These are phyloP conservation scores for Ametastegia equiseti DNA, from an alignment of 2,888 invertebrate species.

Conservation along the genomic window DNA sequence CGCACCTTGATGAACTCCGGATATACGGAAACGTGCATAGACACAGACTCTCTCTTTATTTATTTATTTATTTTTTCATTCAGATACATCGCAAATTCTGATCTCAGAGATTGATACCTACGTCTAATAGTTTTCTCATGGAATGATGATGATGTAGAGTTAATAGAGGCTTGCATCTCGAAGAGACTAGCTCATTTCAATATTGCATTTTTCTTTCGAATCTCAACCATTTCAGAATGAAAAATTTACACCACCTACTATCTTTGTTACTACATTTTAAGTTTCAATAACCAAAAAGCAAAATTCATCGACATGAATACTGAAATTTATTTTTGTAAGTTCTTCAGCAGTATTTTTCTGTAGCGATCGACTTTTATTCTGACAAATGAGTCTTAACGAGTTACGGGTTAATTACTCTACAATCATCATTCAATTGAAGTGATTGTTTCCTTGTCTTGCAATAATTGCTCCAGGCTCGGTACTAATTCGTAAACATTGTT, in stretches of 20 bases:
- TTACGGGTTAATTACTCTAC: neutral
- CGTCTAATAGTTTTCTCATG: neutral
- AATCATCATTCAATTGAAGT: neutral
- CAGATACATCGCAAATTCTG: neutral
- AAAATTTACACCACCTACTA: neutral
- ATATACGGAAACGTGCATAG: slow-evolving; percentile 24
- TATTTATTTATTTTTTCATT: neutral
- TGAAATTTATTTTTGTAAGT: neutral
- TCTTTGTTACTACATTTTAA: no score
- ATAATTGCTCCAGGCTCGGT: neutral
- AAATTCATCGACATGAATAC: neutral
- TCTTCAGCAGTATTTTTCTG: neutral
- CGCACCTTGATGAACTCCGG: neutral
- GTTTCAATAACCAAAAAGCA: neutral
- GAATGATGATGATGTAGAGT: neutral
- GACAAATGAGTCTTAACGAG: slow-evolving; percentile 1
- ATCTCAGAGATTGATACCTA: neutral
- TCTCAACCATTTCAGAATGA: neutral
- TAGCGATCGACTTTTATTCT: neutral
- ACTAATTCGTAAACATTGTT: neutral
- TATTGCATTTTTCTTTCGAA: neutral
- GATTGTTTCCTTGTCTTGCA: neutral
- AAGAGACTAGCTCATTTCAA: neutral
- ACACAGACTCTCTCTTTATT: slow-evolving; percentile 9
- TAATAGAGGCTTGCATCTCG: no score